Evolutionary conservation across 2,113 vertebrate genomes (phyloP).

Genomic region (Chelonoidis abingdonii): DNA sequence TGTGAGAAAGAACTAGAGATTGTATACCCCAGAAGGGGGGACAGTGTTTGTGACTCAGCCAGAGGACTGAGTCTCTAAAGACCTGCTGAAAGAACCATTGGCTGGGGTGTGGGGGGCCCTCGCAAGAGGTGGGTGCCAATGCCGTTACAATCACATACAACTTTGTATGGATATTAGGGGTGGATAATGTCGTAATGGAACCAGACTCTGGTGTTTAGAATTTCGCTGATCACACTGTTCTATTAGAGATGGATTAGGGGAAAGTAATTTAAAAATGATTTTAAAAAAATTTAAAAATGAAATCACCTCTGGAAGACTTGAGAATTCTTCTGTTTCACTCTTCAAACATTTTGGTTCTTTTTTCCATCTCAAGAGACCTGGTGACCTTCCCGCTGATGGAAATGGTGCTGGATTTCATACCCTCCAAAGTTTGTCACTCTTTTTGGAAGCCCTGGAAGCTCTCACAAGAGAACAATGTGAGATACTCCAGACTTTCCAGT

Average conservation of each 20-base stretch:
- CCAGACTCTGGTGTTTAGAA: slow-evolving; percentile 21
- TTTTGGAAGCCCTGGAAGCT: accelerated
- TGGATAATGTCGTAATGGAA: slow-evolving; percentile 9
- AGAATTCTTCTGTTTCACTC: slow-evolving; percentile 23
- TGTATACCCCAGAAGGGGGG: no score
- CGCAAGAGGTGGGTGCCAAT: no score
- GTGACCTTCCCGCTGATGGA: not conserved
- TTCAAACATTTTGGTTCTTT: slow-evolving; percentile 12
- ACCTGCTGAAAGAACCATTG: no score
- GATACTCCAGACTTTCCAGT: not conserved
- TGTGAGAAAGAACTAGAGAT: no score
- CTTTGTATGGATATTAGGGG: slow-evolving; percentile 23
- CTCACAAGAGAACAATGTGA: not conserved
- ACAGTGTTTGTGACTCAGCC: no score
- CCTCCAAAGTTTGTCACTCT: not conserved
- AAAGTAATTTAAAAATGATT: slow-evolving; percentile 39
- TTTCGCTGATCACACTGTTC: slow-evolving; percentile 57
- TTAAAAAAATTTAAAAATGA: slow-evolving; percentile 46
- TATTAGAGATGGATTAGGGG: slow-evolving; percentile 13
- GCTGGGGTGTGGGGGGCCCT: no score
- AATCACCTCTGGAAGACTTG: slow-evolving; percentile 46
- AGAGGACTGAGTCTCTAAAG: no score
- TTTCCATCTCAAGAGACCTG: not conserved
- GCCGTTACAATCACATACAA: not conserved
- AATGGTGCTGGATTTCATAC: not conserved